Base-by-base conservation (phyloP, 2,797 vertebrate genomes). In the Fratercula arctica region DNA sequence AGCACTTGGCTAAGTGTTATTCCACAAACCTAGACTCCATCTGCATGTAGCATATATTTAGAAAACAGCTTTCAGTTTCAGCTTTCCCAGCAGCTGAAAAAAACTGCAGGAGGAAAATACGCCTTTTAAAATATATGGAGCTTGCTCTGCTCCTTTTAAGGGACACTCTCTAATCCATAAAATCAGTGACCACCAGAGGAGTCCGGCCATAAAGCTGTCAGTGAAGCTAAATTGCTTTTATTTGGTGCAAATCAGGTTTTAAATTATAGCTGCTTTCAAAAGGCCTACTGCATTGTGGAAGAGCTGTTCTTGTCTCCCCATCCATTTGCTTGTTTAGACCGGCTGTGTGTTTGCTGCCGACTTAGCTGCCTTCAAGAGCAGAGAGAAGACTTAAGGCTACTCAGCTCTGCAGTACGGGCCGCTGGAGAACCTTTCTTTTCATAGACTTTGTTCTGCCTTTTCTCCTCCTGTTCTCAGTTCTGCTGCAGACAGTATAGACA, bases 1-100 rank as follows among this genome's bases (percentile, higher is more conserved):
- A 89, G 33, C 94, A 91, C 89, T 95, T 97, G 51, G 70, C 70
- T 86, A 94, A 96, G 91, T 95, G 95, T 97, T 97, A 96, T 89
- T 91, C 90, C 94, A 97, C 97, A 97, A 95, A 88, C 45, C 63
- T 78, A 94, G 89, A 92, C 85, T 90, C 96, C 94, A 96, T 96
- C 93, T 96, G 95, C 63, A 53, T 56, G 51, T 82, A 63, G 51
- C 8, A 0, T 91, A 95, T 96, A 97, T 96, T 93, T 96, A 92
- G 95, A 87, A 94, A 97, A 86, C 87, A 96, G 87, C 56, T 97
- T 95, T 96, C 31, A 16, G 39, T 92, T 95, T 88, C 75, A 88
- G 54, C 54, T 86, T 86, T 77, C 51, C 67, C 48, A 57, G 87
- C 53, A 93, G 76, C 61, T 81, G 56, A 90, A 88, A 81, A 87